A percentile compares a stretch with the other conserved stretches of the same genome.
Evolutionary conservation across 1,140 invertebrate species (phyloP).

Genomic region (Scaptomyza hsui): DNA sequence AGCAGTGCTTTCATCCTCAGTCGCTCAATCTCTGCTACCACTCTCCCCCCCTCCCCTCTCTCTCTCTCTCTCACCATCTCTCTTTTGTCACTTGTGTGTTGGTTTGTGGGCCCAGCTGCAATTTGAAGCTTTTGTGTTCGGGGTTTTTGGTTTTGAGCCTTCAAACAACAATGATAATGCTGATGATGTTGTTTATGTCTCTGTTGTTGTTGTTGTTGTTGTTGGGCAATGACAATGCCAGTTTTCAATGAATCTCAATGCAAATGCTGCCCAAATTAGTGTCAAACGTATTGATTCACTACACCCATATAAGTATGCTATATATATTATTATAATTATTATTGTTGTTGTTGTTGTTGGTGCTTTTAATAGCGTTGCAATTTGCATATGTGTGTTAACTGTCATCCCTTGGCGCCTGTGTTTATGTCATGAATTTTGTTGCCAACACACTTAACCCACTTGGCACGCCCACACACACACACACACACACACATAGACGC

Average conservation of each 20-base stretch:
- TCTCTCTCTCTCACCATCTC: too few relatives aligned
- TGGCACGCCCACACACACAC: conserved; percentile 38
- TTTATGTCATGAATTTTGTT: conserved; percentile 67
- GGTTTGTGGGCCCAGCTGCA: conserved; percentile 70
- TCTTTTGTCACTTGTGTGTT: conserved; percentile 23
- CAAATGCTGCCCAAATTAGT: conserved; percentile 76
- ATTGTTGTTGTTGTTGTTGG: conserved; percentile 17
- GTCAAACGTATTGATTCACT: conserved; percentile 76
- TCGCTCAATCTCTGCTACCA: neutral
- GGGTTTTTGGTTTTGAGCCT: conserved; percentile 34
- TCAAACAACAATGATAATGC: conserved; percentile 41
- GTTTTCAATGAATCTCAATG: conserved; percentile 71
- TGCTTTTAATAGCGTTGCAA: conserved; percentile 71
- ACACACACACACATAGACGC: neutral
- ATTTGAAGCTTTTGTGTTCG: conserved; percentile 71
- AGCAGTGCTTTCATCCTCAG: neutral
- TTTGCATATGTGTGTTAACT: conserved; percentile 71
- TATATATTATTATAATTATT: neutral
- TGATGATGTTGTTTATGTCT: conserved; percentile 39
- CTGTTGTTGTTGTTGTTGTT: conserved; percentile 40
- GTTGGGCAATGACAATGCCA: conserved; percentile 61
- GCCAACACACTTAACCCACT: conserved; percentile 79
- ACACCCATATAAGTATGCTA: neutral
- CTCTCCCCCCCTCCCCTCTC: neutral
- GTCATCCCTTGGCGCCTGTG: conserved; percentile 32